Conservation (phyloP, 2,797 vertebrate species). For the Xiphorhynchus erythropygius region DNA sequence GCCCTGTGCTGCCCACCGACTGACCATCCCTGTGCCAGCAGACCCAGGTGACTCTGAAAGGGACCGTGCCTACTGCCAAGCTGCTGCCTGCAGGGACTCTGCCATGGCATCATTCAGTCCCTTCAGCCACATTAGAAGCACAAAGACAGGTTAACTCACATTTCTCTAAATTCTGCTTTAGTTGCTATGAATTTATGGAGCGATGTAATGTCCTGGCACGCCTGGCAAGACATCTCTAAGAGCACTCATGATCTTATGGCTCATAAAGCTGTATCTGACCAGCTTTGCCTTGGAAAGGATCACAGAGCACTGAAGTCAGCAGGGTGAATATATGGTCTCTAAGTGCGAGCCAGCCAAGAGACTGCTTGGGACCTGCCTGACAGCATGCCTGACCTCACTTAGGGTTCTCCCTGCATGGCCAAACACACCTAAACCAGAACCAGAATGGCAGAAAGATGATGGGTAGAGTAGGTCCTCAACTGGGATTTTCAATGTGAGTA, state of each 20-base stretch:
- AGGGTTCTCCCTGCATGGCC: no score
- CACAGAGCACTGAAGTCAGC: not conserved
- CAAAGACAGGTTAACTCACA: not conserved
- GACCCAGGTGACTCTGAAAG: not conserved
- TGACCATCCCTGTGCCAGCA: not conserved
- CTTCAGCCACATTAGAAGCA: not conserved
- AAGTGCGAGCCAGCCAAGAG: not conserved
- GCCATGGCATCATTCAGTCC: not conserved
- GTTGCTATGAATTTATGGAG: not conserved
- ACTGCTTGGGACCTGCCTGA: not conserved
- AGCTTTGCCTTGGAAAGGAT: not conserved
- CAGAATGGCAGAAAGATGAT: not conserved
- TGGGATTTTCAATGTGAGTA: not conserved
- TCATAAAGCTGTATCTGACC: not conserved
- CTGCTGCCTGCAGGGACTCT: not conserved
- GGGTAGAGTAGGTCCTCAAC: not conserved
- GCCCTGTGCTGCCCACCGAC: not conserved
- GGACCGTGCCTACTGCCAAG: not conserved
- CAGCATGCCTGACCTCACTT: not conserved
- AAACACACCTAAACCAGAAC: not conserved
- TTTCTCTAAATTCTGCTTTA: not conserved
- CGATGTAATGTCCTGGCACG: not conserved
- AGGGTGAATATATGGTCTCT: no score
- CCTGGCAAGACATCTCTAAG: not conserved
- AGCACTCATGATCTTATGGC: not conserved